Conservation (phyloP, 2,113 vertebrate species). For the Dicerorhinus sumatrensis region DNA sequence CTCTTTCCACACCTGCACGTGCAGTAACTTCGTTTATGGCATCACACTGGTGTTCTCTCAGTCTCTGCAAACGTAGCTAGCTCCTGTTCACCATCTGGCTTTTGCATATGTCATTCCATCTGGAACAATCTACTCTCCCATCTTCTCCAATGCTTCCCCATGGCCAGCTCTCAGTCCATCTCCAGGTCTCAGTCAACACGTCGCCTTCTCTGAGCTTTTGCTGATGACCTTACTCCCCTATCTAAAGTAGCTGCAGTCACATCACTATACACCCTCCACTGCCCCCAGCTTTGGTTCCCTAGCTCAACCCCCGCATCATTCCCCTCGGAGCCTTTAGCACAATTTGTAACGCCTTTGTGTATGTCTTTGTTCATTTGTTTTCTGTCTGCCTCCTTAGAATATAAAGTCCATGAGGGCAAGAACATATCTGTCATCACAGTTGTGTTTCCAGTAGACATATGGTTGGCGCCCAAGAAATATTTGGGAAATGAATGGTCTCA, state of each 20-base stretch:
- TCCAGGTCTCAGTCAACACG: neutral
- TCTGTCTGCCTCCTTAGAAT: neutral
- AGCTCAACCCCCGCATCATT: neutral
- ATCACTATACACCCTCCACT: accelerated
- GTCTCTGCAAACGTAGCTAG: neutral
- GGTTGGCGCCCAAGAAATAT: neutral
- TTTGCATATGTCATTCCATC: neutral
- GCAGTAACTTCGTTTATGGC: neutral
- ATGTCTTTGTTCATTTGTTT: neutral
- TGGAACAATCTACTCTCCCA: neutral
- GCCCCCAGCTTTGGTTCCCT: neutral
- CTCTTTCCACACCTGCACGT: neutral
- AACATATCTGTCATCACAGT: neutral
- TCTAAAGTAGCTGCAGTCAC: neutral
- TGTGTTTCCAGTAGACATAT: neutral
- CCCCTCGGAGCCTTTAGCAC: neutral
- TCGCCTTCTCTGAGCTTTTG: neutral
- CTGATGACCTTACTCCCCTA: too few species aligned
- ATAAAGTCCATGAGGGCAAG: neutral
- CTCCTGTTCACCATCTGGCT: neutral
- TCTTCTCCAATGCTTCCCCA: neutral
- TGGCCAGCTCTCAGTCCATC: neutral
- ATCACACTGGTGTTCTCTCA: neutral
- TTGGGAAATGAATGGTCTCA: neutral
- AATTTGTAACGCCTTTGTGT: neutral